phyloP scores from a whole-genome alignment of 2,888 invertebrate genomes.

The Drosophila monieri region DNA sequence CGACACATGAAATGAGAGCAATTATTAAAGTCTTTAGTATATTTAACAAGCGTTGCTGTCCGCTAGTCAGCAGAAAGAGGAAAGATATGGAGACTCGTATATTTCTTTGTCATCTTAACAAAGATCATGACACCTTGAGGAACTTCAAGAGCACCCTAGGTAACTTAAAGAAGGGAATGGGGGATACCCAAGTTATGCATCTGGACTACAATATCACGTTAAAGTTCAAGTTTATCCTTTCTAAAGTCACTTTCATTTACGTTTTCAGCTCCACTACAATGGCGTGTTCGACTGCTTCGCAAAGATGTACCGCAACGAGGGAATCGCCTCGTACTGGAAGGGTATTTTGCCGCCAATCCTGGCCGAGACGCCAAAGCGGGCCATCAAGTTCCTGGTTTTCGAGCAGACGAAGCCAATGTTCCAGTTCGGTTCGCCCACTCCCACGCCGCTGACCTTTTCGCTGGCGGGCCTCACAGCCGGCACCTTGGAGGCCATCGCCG shows the following conservation, averaged over 20 bases:
- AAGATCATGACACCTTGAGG: no score
- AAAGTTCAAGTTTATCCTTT: background rate
- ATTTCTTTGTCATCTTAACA: background rate
- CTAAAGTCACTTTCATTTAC: background rate
- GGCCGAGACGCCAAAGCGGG: slow-evolving; percentile 97
- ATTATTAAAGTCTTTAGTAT: background rate
- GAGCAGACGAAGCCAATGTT: slow-evolving; percentile 96
- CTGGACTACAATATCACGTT: background rate
- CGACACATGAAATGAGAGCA: no score
- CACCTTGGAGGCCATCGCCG: slow-evolving; percentile 94
- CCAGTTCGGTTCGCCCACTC: slow-evolving; percentile 89
- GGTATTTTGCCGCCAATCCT: slow-evolving; percentile 96
- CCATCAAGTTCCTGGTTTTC: slow-evolving; percentile 97
- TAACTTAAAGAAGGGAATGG: no score
- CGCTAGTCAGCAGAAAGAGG: no score
- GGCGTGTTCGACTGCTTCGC: slow-evolving; percentile 94
- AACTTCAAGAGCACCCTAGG: no score
- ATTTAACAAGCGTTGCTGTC: no score
- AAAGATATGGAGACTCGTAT: background rate
- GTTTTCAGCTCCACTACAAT: slow-evolving; percentile 86
- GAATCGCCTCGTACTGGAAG: slow-evolving; percentile 94
- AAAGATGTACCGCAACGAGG: slow-evolving; percentile 95
- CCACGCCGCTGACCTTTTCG: slow-evolving; percentile 94
- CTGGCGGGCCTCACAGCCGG: slow-evolving; percentile 95
- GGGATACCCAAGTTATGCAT: no score